phyloP scores from a whole-genome alignment of 2,797 vertebrate species.

The Micromesistius poutassou region DNA sequence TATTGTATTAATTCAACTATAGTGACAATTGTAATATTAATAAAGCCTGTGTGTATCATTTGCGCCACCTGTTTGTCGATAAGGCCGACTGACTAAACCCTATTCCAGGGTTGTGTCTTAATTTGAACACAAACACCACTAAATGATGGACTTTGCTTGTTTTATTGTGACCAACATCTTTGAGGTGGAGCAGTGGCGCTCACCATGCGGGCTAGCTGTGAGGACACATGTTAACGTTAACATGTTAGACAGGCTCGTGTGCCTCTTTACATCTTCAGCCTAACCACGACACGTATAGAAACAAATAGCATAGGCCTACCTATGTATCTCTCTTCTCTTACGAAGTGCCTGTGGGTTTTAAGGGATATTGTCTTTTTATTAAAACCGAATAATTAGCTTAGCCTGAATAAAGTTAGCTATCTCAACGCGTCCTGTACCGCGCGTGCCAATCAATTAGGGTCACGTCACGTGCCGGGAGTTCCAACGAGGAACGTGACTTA shows the following conservation, averaged over 20 bases:
- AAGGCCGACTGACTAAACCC: background rate
- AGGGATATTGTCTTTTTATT: background rate
- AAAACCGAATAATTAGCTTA: background rate
- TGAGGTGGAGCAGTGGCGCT: background rate
- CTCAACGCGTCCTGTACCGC: no score
- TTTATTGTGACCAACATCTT: background rate
- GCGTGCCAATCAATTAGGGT: constrained; percentile 2
- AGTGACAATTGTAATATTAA: background rate
- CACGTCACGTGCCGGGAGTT: background rate
- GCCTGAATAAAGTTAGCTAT: background rate
- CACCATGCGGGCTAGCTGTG: background rate
- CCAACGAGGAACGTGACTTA: background rate
- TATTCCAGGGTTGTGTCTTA: background rate
- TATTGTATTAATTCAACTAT: background rate
- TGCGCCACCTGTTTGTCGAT: background rate
- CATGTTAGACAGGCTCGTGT: background rate
- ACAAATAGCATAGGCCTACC: background rate
- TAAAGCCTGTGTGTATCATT: background rate
- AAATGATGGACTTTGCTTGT: background rate
- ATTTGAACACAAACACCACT: background rate
- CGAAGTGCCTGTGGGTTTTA: background rate
- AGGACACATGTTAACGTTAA: background rate
- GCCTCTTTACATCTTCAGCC: background rate
- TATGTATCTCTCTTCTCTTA: background rate
- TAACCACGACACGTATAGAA: background rate